Conservation (phyloP, 2,888 invertebrate genomes). For the Antitype chi region DNA sequence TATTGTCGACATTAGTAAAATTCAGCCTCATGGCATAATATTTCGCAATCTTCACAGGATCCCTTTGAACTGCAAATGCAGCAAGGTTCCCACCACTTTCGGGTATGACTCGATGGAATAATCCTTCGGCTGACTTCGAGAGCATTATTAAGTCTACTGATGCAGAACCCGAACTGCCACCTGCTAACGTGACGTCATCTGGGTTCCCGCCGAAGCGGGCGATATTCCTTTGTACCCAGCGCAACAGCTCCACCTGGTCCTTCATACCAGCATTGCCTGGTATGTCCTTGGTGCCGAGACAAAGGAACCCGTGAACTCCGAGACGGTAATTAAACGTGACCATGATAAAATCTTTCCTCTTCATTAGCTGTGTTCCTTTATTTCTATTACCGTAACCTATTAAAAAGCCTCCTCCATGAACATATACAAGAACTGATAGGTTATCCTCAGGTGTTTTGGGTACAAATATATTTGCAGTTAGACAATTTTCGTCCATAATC, state of each 20-base stretch:
- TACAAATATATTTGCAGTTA: constrained; percentile 80
- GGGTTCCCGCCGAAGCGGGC: constrained; percentile 77
- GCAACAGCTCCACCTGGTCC: constrained; percentile 75
- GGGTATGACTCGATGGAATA: constrained; percentile 76
- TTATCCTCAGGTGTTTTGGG: constrained; percentile 74
- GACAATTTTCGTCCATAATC: constrained; percentile 76
- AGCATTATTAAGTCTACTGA: constrained; percentile 74
- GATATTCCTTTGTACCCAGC: constrained; percentile 78
- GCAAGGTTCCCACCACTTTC: constrained; percentile 75
- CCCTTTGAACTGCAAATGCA: constrained; percentile 68
- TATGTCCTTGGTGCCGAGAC: constrained; percentile 72
- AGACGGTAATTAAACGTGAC: constrained; percentile 76
- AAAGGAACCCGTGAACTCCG: constrained; percentile 74
- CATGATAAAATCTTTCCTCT: constrained; percentile 67
- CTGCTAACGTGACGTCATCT: constrained; percentile 75
- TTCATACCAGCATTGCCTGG: constrained; percentile 81
- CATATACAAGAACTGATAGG: constrained; percentile 70
- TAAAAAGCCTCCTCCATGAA: constrained; percentile 74
- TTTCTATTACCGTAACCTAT: constrained; percentile 65
- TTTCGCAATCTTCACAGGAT: constrained; percentile 74
- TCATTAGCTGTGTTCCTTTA: constrained; percentile 61
- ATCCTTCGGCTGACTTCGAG: constrained; percentile 70
- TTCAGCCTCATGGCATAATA: constrained; percentile 67
- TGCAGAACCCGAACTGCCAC: constrained; percentile 74
- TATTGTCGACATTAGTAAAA: constrained; percentile 70